Evolutionary conservation across 2,113 vertebrate genomes (phyloP).

Genomic region (Myrmecophaga tridactyla): DNA sequence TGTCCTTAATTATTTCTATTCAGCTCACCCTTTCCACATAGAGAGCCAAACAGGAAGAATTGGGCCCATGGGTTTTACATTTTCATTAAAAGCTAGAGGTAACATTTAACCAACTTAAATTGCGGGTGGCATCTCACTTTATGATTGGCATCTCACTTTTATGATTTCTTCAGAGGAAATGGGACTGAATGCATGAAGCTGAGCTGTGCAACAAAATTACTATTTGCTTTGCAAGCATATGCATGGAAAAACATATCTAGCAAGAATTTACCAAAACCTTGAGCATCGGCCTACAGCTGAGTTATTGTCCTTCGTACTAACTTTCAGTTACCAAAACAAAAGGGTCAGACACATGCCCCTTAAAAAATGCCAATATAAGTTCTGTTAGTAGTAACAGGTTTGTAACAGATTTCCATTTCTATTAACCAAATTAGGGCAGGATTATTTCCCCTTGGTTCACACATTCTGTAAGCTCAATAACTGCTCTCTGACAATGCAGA

Average conservation of each 20-base stretch:
- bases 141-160: constrained; percentile 50
- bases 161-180: constrained; percentile 62
- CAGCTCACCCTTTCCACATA: constrained; percentile 45
- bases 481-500: neutral
- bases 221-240: constrained; percentile 38
- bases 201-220: constrained; percentile 10
- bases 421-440: neutral
- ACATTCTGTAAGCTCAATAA: neutral
- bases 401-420: neutral
- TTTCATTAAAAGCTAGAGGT: constrained; percentile 68
- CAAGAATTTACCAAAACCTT: neutral
- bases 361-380: neutral
- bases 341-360: neutral
- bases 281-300: neutral
- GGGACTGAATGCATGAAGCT: constrained; percentile 41
- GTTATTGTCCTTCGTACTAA: constrained; percentile 29
- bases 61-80: constrained; percentile 59
- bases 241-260: neutral
- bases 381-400: neutral
- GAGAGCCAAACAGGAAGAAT: constrained; percentile 53
- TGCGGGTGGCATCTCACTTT: constrained; percentile 58
- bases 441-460: neutral
- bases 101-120: constrained; percentile 38
- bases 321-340: constrained; percentile 48
- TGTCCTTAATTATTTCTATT: constrained; percentile 68